Evolutionary conservation across 2,797 vertebrate species (phyloP), one percentile per base, ranked within the genome.

Genomic region (Rhadinocentrus ornatus): DNA sequence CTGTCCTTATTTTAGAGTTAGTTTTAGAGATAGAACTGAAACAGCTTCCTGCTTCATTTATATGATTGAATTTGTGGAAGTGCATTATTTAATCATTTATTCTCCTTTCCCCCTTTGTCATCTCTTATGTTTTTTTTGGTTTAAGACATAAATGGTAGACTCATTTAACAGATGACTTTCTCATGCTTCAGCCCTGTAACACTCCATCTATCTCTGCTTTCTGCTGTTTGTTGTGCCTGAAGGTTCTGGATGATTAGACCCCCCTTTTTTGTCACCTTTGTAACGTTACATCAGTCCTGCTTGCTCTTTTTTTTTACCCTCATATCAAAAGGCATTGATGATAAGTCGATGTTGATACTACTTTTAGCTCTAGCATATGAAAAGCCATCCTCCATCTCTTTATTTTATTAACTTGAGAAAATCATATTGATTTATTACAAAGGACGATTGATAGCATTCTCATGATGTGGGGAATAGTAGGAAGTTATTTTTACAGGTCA

Each of bases 381-480:
- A 75, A 52, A 63, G 26, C 44, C 55, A 66, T 60, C 78, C 63
- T 73, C 61, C 35, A 60, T 76, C 48, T 54, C 59, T 62, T 12
- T 66, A 61, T 64, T 77, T 61, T 60, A 63, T 86, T 68, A 75
- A 83, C 41, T 44, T 81, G 79, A 76, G 76, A 58, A 66, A 87
- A 87, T 86, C 83, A 86, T 84, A 83, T 86, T 86, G 82, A 86
- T 90, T 88, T 86, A 73, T 72, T 52, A 41, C 62, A 72, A 75
- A 55, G 56, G 22, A 69, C 62, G 68, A 57, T 53, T 53, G 13
- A 24, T 53, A 27, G 52, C 26, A 5, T 24, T 53, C 52, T 26
- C 26, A 27, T 15, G 11, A 27, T 15, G 13, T 12, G 10, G 31
- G 31, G 41, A 32, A 50, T 71, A 65, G 59, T 52, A 60, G 27